Evolutionary conservation across 2,797 vertebrate species (phyloP), one percentile per base, ranked within the genome.

Genomic region (Nothura maculosa): DNA sequence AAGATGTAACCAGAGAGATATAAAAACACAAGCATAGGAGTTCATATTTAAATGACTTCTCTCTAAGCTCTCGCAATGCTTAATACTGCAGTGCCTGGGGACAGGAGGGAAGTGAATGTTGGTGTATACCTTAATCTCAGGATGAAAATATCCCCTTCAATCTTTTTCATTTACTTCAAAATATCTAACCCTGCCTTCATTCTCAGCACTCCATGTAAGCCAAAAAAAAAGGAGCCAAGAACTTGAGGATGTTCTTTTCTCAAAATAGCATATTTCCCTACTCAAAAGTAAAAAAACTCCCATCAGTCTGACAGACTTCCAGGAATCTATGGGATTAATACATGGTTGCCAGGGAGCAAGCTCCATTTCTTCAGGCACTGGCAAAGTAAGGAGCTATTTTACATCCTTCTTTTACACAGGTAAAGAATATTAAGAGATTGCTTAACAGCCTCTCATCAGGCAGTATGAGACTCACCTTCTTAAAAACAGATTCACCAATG

Each of bases 191-290:
- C 42, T 2, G 2, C 22, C 34, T 57, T 50, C 14, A 78, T 68
- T 75, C 80, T 81, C 55, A 78, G 24, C 20, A 38, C n/a, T 76
- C 42, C 22, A 15, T 42, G 63, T 64, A 76, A 5, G 32, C 74
- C 89, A 84, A 84, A 67, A 48, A 21, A 45, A 93, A 89, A 28
- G 11, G 45, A 95, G 82, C 68, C 91, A 95, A 92, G 72, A 87
- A 63, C 24, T 80, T 28, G 85, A 61, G 50, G 30, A 81, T 92
- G 74, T 25, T 89, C 62, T 83, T 79, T 47, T 82, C 54, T 91
- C 45, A 63, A 85, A 86, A 81, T 38, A 72, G 28, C 62, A 8
- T 52, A 85, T 88, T 86, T 94, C 66, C 34, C 50, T 22, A 47
- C 11, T 87, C 52, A 82, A 79, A 92, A 78, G 24, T 18, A 10